Evolutionary conservation across 2,113 vertebrate species (phyloP), one percentile per base, ranked within the genome.

Genomic region (Gnathonemus echidnorhynchus): DNA sequence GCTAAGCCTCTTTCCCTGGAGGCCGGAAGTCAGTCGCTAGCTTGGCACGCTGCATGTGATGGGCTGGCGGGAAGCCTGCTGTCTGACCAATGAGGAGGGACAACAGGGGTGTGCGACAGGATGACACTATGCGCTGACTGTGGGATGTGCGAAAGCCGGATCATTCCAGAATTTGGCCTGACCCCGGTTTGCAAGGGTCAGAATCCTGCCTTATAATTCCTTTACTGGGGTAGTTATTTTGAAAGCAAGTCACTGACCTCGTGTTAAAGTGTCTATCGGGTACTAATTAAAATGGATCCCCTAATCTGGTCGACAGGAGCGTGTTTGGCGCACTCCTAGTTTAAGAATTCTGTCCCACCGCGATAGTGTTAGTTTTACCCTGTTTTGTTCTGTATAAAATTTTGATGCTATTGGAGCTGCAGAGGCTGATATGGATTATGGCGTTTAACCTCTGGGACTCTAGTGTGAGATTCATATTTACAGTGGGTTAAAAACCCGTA

Each of bases 11-110:
- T 42, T 31, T 90, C 80, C 80, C 50, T 62, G 50, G 89, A 15
- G 85, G 58, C 39, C 27, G 15, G 84, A 70, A 90, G 70, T 90
- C 84, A 87, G 58, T n/a, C 49, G 53, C 70, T 74, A 87, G 83
- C 84, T 19, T 45, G 53, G 52, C 56, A 45, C 27, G 58, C 83
- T 31, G 56, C 13, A 42, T 53, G 53, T 48, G 42, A 45, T 3
- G 19, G n/a, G 24, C 19, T 80, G 74, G 74, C 74, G 42, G 17
- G 74, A 42, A 42, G 15, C 13, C 74, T 42, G 74, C 35, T 1
- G 35, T 42, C 35, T 80, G 74, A 39, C 74, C 62, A 31, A 70
- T 13, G 62, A 31, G 62, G 62, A 31, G 10, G 62, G n/a, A 4
- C 27, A 0, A 70, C 1, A 2, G 35, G 5, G 13, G 24, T n/a